Base-by-base conservation (phyloP, 2,888 invertebrate genomes). In the Drosophila flavopinicola region DNA sequence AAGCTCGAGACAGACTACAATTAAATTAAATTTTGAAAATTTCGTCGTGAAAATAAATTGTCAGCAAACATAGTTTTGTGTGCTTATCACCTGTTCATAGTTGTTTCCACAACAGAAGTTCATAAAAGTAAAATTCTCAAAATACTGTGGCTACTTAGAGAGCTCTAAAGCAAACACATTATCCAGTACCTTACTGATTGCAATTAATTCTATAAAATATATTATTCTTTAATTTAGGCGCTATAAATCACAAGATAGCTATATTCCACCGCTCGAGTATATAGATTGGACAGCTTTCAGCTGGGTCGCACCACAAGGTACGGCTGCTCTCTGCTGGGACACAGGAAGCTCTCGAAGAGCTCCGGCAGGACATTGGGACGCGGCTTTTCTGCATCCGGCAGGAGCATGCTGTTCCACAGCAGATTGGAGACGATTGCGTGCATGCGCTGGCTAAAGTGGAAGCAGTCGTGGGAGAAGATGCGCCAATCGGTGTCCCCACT, bases 371-470 rank as follows among this genome's bases (percentile, higher is more conserved):
- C n/a, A 23, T 25, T 33, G 2, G 80, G 64, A 0, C 32, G 51
- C 0, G 66, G 71, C 0, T 61, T 93, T 13, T 85, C 74, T 0
- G 91, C 92, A 7, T 92, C 89, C 1, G 93, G 92, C 80, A 93
- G 90, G 60, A 89, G 25, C 88, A 90, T 89, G 61, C 92, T 93
- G 75, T 93, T 93, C 94, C 94, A 94, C 15, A 94, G 65, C 10
- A 91, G 88, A 76, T 92, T 93, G 3, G 93, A 91, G 69, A 91
- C 89, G 87, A 90, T 85, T 5, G 93, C 93, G 76, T 93, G 92
- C 39, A 91, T 91, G 66, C 92, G 92, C 78, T 94, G 94, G 78
- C 93, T 93, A 9, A 93, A 91, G 80, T 94, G 94, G 71, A 94
- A 94, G 79, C 94, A 94, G 85, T 94, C 94, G 20, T 88, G 88